These are phyloP conservation scores for Poecile atricapillus DNA, from an alignment of 2,113 vertebrate species.

Conservation along the genomic window DNA sequence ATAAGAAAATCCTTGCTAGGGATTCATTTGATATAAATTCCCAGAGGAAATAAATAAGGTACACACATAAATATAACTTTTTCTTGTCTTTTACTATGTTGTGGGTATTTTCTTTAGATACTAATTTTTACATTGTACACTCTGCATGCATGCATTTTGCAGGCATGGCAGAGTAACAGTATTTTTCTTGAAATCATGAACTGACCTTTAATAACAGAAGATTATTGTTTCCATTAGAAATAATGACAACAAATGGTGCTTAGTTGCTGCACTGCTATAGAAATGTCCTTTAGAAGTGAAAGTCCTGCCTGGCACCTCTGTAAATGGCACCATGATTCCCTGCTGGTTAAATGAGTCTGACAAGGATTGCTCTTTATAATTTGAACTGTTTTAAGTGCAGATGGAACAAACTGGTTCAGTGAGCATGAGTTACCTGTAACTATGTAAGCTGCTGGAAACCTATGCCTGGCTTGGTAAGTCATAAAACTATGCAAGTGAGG, in stretches of 20 bases:
- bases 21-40: background rate
- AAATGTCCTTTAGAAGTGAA: background rate
- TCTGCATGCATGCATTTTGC: background rate
- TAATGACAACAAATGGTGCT: accelerated
- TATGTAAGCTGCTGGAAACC: background rate
- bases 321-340: background rate
- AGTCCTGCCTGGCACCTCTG: background rate
- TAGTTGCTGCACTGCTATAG: background rate
- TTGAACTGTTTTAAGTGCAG: background rate
- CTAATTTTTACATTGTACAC: background rate
- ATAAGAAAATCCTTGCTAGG: background rate
- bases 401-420: background rate
- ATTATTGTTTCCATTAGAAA: background rate
- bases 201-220: background rate
- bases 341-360: background rate
- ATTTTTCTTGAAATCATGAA: background rate
- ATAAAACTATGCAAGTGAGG: background rate
- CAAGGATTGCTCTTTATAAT: background rate
- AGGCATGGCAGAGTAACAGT: background rate
- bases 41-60: background rate
- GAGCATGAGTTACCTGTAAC: background rate
- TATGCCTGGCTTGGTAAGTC: background rate
- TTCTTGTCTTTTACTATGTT: background rate
- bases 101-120: background rate
- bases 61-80: background rate